Conservation (phyloP, 2,113 vertebrate genomes). For the Pipa parva region DNA sequence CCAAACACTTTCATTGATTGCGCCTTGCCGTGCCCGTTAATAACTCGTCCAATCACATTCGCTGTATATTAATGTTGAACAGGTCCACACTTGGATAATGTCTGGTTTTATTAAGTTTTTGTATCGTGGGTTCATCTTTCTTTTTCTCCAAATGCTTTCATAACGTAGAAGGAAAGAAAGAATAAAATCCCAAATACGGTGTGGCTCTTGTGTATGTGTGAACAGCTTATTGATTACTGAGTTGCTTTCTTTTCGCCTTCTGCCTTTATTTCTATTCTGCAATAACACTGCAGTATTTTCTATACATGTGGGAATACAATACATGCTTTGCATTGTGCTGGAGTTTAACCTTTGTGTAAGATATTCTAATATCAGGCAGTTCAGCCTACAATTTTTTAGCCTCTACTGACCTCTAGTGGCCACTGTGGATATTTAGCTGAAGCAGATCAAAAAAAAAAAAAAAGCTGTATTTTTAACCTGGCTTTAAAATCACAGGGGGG, state of each 20-base stretch:
- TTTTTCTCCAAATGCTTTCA: not conserved
- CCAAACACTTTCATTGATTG: not conserved
- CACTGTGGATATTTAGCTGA: constrained; percentile 37
- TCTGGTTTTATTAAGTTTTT: too few relatives aligned
- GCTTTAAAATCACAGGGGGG: too few relatives aligned
- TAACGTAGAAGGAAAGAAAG: too few relatives aligned
- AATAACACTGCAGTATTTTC: constrained; percentile 47
- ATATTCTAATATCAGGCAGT: constrained; percentile 20
- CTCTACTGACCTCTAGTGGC: constrained; percentile 61
- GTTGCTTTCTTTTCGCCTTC: constrained; percentile 34
- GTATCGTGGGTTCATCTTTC: too few relatives aligned
- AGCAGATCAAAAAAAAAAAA: not conserved
- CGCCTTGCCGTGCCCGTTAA: not conserved
- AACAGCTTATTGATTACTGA: constrained; percentile 38
- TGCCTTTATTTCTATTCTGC: constrained; percentile 45
- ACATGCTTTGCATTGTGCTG: constrained; percentile 43
- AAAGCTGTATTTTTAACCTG: not conserved
- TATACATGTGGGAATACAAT: constrained; percentile 37
- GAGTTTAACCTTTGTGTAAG: constrained; percentile 44
- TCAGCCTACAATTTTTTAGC: constrained; percentile 54
- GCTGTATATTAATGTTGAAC: too few relatives aligned
- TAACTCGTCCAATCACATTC: too few relatives aligned
- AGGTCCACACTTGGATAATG: too few relatives aligned
- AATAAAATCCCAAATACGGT: constrained; percentile 11
- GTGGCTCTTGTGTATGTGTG: constrained; percentile 21